Conservation (phyloP, 1,140 invertebrate genomes). For the Pygmarrhopalites habei region DNA sequence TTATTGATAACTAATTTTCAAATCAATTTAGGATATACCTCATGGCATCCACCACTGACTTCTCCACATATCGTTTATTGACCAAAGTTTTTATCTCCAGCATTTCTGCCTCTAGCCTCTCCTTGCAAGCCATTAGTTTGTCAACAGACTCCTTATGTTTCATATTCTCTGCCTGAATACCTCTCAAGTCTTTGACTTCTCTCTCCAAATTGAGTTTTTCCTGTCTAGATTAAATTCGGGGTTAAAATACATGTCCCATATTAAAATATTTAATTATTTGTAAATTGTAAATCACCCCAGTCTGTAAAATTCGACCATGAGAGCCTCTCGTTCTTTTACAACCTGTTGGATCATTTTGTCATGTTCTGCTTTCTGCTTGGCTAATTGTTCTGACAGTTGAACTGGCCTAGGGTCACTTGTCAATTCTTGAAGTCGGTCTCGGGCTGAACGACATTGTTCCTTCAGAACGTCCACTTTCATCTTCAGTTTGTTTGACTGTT, state of each 20-base stretch:
- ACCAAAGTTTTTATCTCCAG: neutral
- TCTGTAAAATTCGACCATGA: neutral
- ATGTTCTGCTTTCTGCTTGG: conserved; percentile 11
- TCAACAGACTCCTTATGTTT: neutral
- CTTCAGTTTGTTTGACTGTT: conserved; percentile 9
- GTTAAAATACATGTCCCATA: neutral
- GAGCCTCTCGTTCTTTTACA: neutral
- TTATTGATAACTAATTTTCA: too few relatives aligned
- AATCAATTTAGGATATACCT: too few relatives aligned
- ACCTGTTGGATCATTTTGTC: neutral
- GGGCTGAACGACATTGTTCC: conserved; percentile 5
- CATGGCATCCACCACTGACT: conserved; percentile 4
- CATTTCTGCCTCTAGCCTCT: conserved; percentile 6
- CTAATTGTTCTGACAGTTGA: neutral
- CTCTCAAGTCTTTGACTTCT: conserved; percentile 9
- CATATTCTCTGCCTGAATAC: conserved; percentile 8
- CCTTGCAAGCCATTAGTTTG: conserved; percentile 2
- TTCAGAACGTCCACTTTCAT: conserved; percentile 6
- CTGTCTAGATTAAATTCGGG: conserved; percentile 9
- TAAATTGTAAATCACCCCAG: neutral
- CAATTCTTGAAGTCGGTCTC: conserved; percentile 19
- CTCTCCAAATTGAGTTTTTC: neutral
- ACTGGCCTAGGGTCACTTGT: neutral
- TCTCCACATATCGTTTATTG: conserved; percentile 7
- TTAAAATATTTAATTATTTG: neutral